phyloP scores from a whole-genome alignment of 2,113 vertebrate genomes.

The Gobiocypris rarus region DNA sequence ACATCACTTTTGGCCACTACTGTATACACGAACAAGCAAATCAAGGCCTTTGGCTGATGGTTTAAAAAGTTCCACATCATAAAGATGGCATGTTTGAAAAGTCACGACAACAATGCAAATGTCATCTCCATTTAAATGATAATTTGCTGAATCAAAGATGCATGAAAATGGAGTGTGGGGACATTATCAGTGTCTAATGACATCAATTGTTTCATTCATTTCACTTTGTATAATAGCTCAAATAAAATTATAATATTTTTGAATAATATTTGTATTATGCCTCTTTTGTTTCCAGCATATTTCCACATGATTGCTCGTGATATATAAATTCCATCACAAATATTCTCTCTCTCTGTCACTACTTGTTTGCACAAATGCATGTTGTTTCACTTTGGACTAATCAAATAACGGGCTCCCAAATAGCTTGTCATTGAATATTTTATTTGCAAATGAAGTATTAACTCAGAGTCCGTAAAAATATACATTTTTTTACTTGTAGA shows the following conservation, averaged over 20 bases:
- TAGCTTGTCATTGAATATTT: slow-evolving; percentile 79
- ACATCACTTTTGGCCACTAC: no score
- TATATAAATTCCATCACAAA: not conserved
- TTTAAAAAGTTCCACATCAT: not conserved
- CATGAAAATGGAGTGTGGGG: slow-evolving; percentile 38
- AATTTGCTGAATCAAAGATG: slow-evolving; percentile 37
- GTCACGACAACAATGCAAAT: not conserved
- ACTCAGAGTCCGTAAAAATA: slow-evolving; percentile 85
- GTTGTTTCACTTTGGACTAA: not conserved
- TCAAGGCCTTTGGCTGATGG: not conserved
- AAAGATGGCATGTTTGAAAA: not conserved
- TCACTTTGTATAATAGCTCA: slow-evolving; percentile 22
- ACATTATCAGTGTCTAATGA: slow-evolving; percentile 46
- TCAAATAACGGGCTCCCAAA: slow-evolving; percentile 44
- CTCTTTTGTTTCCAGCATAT: not conserved
- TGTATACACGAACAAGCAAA: no score
- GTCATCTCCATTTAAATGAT: slow-evolving; percentile 32
- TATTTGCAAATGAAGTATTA: slow-evolving; percentile 85
- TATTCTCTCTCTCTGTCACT: not conserved
- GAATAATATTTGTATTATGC: slow-evolving; percentile 12
- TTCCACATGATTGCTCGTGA: not conserved
- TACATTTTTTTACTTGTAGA: slow-evolving; percentile 81
- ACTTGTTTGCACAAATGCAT: not conserved
- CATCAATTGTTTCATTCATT: slow-evolving; percentile 37
- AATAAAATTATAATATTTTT: slow-evolving; percentile 34